phyloP scores from a whole-genome alignment of 2,113 vertebrate genomes.

The Athene noctua region DNA sequence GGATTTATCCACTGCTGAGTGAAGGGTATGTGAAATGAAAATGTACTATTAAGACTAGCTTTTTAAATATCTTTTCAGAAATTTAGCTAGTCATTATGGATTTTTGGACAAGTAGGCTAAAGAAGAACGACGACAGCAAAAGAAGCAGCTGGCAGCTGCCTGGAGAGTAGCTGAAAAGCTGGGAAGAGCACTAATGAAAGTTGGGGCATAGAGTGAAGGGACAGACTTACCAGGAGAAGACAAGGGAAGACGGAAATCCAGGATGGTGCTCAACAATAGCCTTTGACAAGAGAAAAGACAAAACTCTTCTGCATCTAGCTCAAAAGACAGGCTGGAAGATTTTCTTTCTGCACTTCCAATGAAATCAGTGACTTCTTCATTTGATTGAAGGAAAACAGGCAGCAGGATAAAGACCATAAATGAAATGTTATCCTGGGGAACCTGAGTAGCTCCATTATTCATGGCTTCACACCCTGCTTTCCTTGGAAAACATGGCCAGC shows the following conservation, averaged over 20 bases:
- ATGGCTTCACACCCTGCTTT: neutral
- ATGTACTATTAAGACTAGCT: neutral
- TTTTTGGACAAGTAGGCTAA: neutral
- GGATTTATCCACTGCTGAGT: neutral
- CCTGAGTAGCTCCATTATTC: neutral
- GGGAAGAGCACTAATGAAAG: neutral
- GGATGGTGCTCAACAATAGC: neutral
- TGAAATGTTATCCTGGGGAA: neutral
- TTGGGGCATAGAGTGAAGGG: accelerated
- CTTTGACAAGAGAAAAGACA: neutral
- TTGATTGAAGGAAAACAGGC: neutral
- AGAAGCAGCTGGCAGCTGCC: constrained; percentile 33
- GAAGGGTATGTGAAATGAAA: neutral
- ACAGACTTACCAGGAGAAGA: neutral
- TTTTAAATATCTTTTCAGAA: neutral
- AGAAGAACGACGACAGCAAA: neutral
- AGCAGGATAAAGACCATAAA: neutral
- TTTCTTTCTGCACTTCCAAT: neutral
- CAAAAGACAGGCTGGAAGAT: neutral
- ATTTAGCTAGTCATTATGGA: neutral
- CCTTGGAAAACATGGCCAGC: neutral
- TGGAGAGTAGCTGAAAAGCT: neutral
- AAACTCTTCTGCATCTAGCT: neutral
- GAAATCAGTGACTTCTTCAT: neutral
- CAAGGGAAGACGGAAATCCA: neutral